Evolutionary conservation across 2,113 vertebrate species (phyloP), one percentile per base, ranked within the genome.

Genomic region (Boleophthalmus pectinirostris): DNA sequence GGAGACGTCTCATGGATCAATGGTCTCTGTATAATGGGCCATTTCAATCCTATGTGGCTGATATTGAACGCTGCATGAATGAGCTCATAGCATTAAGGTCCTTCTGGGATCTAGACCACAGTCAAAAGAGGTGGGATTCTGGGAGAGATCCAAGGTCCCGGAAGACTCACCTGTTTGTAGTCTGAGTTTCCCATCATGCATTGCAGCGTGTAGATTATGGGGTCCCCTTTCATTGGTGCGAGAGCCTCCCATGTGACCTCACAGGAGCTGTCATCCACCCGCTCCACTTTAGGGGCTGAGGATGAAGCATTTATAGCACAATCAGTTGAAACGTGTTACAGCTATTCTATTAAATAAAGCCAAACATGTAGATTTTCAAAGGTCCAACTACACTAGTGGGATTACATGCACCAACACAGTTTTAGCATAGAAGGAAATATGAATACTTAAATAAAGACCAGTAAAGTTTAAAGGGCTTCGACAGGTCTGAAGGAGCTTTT

Each of bases 151-250:
- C 51, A 8, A 43, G 38, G 9, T 43, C 10, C 38, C 9, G 38
- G 38, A 8, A 43, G 38, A 1, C 10, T 45, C 94, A 99, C 97
- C 97, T 98, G 97, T 92, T 95, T 98, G 89, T 97, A 99, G 70
- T 98, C 97, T 0, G 96, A 95, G 90, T 97, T 98, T 77, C 97
- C 97, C 87, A 94, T 89, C 95, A 97, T 97, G 89, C 93, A 93
- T 87, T 98, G 97, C 92, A 99, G 91, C 84, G 93, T 94, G 89
- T 98, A 98, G 89, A 96, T 94, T 82, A 98, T 78, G 18, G 96
- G 94, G 90, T 99, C 97, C 29, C 97, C 96, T 83, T 97, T 98
- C 97, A 98, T 98, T 74, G 95, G 94, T 23, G 87, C 90, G 77
- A 97, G 90, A 78, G 93, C 83, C 85, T 99, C 97, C 97, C 97